Evolutionary conservation across 1,140 invertebrate genomes (phyloP), one percentile per base, ranked within the genome.

Genomic region (Acromyrmex charruanus): DNA sequence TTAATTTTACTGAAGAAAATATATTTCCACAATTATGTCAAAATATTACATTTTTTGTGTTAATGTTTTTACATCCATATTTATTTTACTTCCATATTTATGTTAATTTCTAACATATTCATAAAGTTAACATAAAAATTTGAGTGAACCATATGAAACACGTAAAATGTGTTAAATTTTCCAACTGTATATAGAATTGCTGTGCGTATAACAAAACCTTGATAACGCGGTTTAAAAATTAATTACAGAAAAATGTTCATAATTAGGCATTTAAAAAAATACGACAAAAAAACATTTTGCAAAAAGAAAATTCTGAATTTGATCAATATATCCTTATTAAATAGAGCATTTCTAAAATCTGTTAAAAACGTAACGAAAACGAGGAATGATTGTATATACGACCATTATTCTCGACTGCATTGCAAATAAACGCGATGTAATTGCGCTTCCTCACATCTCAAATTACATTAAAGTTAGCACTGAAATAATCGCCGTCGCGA

Each of bases 401-500:
- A 3, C 53, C 10, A 35, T 72, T 59, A 72, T 31, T 72, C 44
- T 59, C 14, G 53, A 44, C 4, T 55, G 68, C 55, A 35, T 58
- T n/a, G 51, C 18, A 31, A 65, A 69, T 53, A 80, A 49, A 66
- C n/a, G 44, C 28, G 2, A 44, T 44, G 35, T 49, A 74, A 61
- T 61, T 82, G 49, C 35, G 49, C 25, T 68, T 35, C n/a, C n/a
- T 68, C 28, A 16, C 21, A 14, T 61, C 55, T 72, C 18, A 28
- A 51, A 61, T 49, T 74, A 75, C n/a, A 9, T 35, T 72, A 44
- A 80, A n/a, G 80, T 61, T 59, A 53, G 25, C 31, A 72, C 66
- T 35, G 66, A 58, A 81, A 81, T 71, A 80, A 69, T 69, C 63
- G 63, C 49, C 49, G 39, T 68, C 28, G 25, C 31, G 49, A 71